A percentile compares a stretch with the other conserved stretches of the same genome.
phyloP scores from a whole-genome alignment of 2,797 vertebrate species.

The Eurystomus glaucurus region DNA sequence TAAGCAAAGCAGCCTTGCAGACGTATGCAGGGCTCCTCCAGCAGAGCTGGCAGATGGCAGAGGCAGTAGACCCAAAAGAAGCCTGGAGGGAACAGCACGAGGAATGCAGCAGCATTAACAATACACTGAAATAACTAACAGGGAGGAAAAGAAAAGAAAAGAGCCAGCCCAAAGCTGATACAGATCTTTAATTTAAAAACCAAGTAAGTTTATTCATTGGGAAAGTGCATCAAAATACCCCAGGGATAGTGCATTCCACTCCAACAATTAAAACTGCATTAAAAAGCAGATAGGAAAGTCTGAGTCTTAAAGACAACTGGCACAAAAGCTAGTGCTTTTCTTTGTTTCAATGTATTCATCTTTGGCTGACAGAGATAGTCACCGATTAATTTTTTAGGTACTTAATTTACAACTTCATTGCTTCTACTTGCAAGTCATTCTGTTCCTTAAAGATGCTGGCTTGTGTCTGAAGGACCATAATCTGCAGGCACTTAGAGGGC shows the following conservation, averaged over 20 bases:
- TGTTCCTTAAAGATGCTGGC: slow-evolving; percentile 28
- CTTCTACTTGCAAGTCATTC: slow-evolving; percentile 48
- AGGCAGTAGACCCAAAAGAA: not conserved
- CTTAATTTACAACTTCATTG: slow-evolving; percentile 55
- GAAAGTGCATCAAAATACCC: slow-evolving; percentile 74
- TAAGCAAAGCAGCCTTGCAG: not conserved
- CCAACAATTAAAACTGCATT: slow-evolving; percentile 78
- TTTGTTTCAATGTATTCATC: slow-evolving; percentile 64
- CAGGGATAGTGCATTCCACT: slow-evolving; percentile 51
- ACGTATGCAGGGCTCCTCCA: not conserved
- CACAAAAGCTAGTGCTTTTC: slow-evolving; percentile 56
- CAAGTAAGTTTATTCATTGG: slow-evolving; percentile 76
- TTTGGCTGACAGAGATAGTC: slow-evolving; percentile 57
- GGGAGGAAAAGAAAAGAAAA: not conserved
- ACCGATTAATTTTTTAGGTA: slow-evolving; percentile 63
- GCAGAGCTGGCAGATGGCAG: not conserved
- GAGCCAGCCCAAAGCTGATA: slow-evolving; percentile 69
- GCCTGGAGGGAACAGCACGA: slow-evolving; percentile 1
- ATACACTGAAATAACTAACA: slow-evolving; percentile 38
- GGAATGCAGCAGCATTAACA: slow-evolving; percentile 43
- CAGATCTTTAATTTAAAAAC: slow-evolving; percentile 84
- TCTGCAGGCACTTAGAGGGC: slow-evolving; percentile 1
- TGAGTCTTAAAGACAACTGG: slow-evolving; percentile 47
- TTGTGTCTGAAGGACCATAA: not conserved
- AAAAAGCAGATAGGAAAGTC: slow-evolving; percentile 64